A percentile compares a stretch with the other conserved stretches of the same genome.
phyloP scores from a whole-genome alignment of 2,888 invertebrate genomes.

The Phorcus lineatus region DNA sequence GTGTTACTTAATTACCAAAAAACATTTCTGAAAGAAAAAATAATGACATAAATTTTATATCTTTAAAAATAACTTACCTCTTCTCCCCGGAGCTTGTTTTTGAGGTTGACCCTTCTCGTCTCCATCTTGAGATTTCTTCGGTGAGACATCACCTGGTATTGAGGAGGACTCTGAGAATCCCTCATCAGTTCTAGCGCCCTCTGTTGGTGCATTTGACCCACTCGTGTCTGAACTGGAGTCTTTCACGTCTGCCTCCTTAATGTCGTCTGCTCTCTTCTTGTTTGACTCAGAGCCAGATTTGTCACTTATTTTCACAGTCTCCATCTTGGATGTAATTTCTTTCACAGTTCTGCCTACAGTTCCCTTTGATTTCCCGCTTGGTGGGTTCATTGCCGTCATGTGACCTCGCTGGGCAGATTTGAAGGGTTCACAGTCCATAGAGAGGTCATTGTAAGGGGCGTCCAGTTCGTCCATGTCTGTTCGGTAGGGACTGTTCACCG shows the following conservation, averaged over 20 bases:
- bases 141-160: background rate
- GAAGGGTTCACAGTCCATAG: constrained; percentile 6
- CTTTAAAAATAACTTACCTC: too few species aligned
- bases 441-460: background rate
- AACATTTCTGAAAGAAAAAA: too few species aligned
- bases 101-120: background rate
- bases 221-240: constrained; percentile 9
- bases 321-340: background rate
- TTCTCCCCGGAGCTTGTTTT: too few species aligned
- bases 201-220: constrained; percentile 26
- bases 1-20: too few species aligned
- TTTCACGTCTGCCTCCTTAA: background rate
- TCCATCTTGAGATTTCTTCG: background rate
- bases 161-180: constrained; percentile 43
- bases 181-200: constrained; percentile 42
- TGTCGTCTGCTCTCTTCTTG: constrained; percentile 4
- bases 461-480: constrained; percentile 17
- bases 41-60: too few species aligned
- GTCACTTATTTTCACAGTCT: background rate
- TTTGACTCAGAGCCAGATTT: constrained; percentile 29
- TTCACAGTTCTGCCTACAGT: background rate
- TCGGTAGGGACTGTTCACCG: constrained; percentile 1
- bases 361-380: too few species aligned
- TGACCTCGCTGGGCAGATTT: too few species aligned
- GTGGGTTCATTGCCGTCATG: background rate